Conservation (phyloP, 2,113 vertebrate species). For the Pao palembangensis region DNA sequence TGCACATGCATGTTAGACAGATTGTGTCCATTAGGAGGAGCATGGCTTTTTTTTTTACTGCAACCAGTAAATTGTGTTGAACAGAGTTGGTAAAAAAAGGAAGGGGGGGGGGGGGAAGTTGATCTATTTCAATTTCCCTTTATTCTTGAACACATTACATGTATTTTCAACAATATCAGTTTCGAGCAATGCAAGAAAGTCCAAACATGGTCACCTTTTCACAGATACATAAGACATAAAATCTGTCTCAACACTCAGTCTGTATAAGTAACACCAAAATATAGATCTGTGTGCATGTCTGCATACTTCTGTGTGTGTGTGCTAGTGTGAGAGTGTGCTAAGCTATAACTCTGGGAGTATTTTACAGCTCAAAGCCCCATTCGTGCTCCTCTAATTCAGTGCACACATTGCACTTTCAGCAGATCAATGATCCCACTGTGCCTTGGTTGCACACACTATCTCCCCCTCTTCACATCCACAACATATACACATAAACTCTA, state of each 20-base stretch:
- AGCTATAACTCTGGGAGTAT: constrained; percentile 64
- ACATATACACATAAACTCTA: constrained; percentile 18
- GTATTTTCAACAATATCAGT: constrained; percentile 17
- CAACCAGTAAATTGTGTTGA: constrained; percentile 4
- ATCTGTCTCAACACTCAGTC: constrained; percentile 37
- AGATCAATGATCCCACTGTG: constrained; percentile 74
- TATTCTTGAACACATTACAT: constrained; percentile 1
- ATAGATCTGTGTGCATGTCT: constrained; percentile 47
- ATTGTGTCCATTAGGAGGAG: constrained; percentile 53
- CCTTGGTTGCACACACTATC: constrained; percentile 29
- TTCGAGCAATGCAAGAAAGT: constrained; percentile 30
- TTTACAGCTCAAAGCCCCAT: constrained; percentile 68
- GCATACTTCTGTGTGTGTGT: constrained; percentile 11
- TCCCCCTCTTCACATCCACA: constrained; percentile 17
- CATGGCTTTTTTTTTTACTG: constrained; percentile 29
- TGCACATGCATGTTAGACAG: constrained; percentile 58
- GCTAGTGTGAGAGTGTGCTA: constrained; percentile 9
- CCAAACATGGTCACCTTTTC: constrained; percentile 33
- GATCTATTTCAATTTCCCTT: too few relatives aligned
- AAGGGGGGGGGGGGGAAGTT: background rate
- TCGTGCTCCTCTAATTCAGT: constrained; percentile 69
- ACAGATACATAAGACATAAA: constrained; percentile 47
- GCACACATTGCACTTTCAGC: constrained; percentile 68
- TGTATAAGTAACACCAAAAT: constrained; percentile 57
- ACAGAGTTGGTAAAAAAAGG: too few relatives aligned